phyloP scores from a whole-genome alignment of 2,888 invertebrate genomes.

The Shargacucullia verbasci region DNA sequence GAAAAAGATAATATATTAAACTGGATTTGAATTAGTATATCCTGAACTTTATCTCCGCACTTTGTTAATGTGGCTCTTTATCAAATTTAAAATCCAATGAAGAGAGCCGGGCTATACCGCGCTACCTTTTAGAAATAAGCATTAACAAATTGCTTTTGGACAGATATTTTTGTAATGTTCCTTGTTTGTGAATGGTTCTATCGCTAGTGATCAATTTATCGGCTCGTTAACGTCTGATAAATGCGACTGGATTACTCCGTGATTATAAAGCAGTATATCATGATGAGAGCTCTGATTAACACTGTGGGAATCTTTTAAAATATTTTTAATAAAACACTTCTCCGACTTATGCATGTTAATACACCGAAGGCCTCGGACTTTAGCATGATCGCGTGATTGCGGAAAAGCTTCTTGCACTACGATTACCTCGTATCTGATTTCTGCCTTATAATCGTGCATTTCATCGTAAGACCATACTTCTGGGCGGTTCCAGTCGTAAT shows the following conservation, averaged over 20 bases:
- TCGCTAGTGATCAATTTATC: constrained; percentile 84
- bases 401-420: constrained; percentile 73
- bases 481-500: constrained; percentile 74
- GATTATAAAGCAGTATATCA: constrained; percentile 83
- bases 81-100: constrained; percentile 75
- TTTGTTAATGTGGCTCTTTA: constrained; percentile 78
- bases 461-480: constrained; percentile 73
- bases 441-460: constrained; percentile 76
- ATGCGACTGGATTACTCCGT: constrained; percentile 78
- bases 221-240: constrained; percentile 83
- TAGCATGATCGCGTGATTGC: constrained; percentile 71
- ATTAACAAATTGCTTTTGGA: constrained; percentile 81
- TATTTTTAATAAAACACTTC: constrained; percentile 52
- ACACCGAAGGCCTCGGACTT: constrained; percentile 20
- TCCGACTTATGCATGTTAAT: constrained; percentile 29
- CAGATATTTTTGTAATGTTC: constrained; percentile 82
- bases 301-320: constrained; percentile 71
- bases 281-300: constrained; percentile 77
- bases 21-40: constrained; percentile 80
- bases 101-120: constrained; percentile 64
- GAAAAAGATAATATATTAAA: constrained; percentile 71
- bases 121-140: constrained; percentile 78
- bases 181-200: constrained; percentile 80
- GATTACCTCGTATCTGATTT: constrained; percentile 76
- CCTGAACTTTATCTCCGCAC: constrained; percentile 74